Evolutionary conservation across 2,113 vertebrate species (phyloP), one percentile per base, ranked within the genome.

Genomic region (Poicephalus gulielmi): DNA sequence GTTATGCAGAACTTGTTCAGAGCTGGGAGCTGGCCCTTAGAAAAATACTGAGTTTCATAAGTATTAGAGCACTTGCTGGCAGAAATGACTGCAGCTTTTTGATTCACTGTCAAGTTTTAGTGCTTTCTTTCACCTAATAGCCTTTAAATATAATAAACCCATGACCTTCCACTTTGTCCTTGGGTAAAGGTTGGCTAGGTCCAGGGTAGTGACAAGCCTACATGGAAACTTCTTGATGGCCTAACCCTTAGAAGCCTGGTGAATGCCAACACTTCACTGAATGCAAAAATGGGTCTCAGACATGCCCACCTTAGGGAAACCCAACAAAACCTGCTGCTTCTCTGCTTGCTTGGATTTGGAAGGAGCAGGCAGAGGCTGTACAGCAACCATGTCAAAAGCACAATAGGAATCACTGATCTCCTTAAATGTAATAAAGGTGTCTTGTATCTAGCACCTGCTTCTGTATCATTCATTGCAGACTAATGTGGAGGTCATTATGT

Each of bases 341-440:
- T 80, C 24, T 2, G 0, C 19, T 44, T 71, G 27, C 77, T 89
- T 0, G 1, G n/a, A 8, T 52, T 57, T 0, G 0, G 66, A 20
- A 3, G 3, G 13, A 7, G 31, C 15, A 30, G 35, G 49, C 35
- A n/a, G 30, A 22, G 24, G 18, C n/a, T 50, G 11, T 16, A 33
- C 6, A 55, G 16, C 39, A 79, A 7, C 53, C 35, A 23, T 52
- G 30, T 25, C 55, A 44, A 80, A 91, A 87, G 11, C 17, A 24
- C 20, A 43, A 53, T 11, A 27, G 37, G 35, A 78, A 81, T 31
- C 0, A 2, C 43, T 64, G 41, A 28, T 83, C 12, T 69, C 39
- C 52, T 78, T 39, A 60, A 86, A 75, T 7, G 12, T 33, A 55
- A 5, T 22, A 28, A 57, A 50, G 4, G 0, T 7, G 78, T 59